Percentiles rank a stretch among this genome's conserved stretches.
These are phyloP conservation scores for Eurystomus gularis DNA, from an alignment of 2,113 vertebrate genomes.

Conservation along the genomic window DNA sequence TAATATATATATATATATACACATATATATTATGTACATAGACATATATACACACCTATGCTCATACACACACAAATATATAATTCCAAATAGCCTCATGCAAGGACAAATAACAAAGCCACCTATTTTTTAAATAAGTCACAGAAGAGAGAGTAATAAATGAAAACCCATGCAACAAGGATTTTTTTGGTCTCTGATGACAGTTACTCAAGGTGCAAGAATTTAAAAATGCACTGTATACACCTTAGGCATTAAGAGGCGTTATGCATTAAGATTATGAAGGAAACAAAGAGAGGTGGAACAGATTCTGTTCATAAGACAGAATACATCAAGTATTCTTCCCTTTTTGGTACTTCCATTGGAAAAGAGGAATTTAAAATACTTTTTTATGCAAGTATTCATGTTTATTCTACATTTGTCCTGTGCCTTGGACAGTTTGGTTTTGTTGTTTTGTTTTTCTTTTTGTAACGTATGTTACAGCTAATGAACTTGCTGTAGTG, in stretches of 20 bases:
- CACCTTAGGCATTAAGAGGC: background rate
- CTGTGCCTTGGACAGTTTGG: background rate
- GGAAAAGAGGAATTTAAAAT: background rate
- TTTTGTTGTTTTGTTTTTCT: background rate
- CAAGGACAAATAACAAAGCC: background rate
- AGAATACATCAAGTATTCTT: background rate
- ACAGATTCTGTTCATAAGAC: background rate
- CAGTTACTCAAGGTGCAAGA: background rate
- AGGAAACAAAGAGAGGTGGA: background rate
- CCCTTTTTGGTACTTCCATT: background rate
- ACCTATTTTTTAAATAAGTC: background rate
- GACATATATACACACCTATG: background rate
- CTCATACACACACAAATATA: background rate
- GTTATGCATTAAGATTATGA: background rate
- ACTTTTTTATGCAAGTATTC: background rate
- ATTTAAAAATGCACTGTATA: background rate
- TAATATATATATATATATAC: background rate
- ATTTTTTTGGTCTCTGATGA: background rate
- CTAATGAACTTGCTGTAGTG: background rate
- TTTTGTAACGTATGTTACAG: background rate
- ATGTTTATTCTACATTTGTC: background rate
- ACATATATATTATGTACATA: too few relatives aligned
- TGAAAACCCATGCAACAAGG: too few relatives aligned
- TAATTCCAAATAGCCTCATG: background rate
- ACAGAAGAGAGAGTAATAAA: background rate